Evolutionary conservation across 2,888 invertebrate genomes (phyloP).

Genomic region (Mythimna lalbum): DNA sequence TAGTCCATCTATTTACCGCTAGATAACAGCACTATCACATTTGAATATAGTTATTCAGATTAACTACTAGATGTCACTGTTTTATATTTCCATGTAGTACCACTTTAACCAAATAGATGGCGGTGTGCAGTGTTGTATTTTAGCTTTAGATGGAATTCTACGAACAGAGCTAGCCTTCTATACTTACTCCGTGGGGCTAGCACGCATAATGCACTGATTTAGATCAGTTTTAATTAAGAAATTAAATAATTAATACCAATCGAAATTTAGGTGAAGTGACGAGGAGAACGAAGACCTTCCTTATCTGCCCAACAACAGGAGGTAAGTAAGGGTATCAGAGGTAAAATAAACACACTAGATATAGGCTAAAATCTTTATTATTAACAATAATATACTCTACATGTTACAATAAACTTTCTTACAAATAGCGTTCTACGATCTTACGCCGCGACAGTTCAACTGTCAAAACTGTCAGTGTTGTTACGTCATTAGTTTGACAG

Average conservation of each 20-base stretch:
- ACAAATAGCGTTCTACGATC: conserved; percentile 76
- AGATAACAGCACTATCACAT: neutral
- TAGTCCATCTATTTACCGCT: neutral
- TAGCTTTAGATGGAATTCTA: too few species aligned
- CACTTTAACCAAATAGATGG: neutral
- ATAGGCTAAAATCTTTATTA: conserved; percentile 90
- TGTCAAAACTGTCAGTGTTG: conserved; percentile 58
- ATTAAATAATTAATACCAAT: too few species aligned
- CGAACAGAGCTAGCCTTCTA: too few species aligned
- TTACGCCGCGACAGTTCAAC: conserved; percentile 66
- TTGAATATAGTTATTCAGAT: too few species aligned
- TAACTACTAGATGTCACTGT: neutral
- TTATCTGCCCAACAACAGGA: neutral
- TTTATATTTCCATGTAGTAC: neutral
- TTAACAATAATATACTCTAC: conserved; percentile 90
- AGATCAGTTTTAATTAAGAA: too few species aligned
- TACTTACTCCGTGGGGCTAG: too few species aligned
- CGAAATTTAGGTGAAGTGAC: too few species aligned
- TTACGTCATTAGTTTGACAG: conserved; percentile 27
- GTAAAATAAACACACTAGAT: conserved; percentile 72
- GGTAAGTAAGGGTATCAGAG: neutral
- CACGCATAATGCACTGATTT: too few species aligned
- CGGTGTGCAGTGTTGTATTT: neutral
- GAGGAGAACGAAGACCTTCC: too few species aligned
- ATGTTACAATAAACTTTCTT: conserved; percentile 85